A percentile compares a stretch with the other conserved stretches of the same genome.
Evolutionary conservation across 2,113 vertebrate species (phyloP).

Genomic region (Dicerorhinus sumatrensis): DNA sequence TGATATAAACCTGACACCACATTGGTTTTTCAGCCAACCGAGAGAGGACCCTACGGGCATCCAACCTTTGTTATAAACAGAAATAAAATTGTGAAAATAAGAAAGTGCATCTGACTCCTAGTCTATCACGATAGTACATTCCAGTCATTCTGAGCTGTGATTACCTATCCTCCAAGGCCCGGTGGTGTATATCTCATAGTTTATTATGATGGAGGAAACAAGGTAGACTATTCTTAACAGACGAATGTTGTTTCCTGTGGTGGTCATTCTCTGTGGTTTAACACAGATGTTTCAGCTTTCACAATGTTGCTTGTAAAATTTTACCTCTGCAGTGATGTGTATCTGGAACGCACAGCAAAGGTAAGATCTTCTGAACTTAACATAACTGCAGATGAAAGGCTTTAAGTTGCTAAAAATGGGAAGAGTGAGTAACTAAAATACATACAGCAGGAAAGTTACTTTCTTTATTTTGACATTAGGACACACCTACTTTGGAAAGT

Average conservation of each 20-base stretch:
- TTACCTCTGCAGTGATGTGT: background rate
- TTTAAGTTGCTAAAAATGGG: background rate
- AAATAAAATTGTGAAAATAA: background rate
- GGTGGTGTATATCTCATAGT: rapidly evolving
- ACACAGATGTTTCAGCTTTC: background rate
- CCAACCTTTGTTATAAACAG: background rate
- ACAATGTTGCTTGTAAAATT: background rate
- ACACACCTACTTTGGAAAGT: background rate
- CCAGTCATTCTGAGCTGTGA: background rate
- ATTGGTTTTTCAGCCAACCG: background rate
- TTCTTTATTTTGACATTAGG: background rate
- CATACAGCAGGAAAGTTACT: rapidly evolving
- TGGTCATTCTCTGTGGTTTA: background rate
- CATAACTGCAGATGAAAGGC: too few species aligned
- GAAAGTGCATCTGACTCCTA: background rate
- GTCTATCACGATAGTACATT: rapidly evolving
- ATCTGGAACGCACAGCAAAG: background rate
- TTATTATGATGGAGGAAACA: background rate
- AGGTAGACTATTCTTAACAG: background rate
- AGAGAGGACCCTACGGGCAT: background rate
- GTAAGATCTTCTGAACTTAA: background rate
- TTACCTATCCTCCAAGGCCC: rapidly evolving
- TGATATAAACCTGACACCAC: background rate
- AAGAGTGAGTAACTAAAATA: too few species aligned
- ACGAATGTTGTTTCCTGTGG: too few species aligned